Base-by-base conservation (phyloP, 2,888 invertebrate genomes). In the Amphipyra berbera region DNA sequence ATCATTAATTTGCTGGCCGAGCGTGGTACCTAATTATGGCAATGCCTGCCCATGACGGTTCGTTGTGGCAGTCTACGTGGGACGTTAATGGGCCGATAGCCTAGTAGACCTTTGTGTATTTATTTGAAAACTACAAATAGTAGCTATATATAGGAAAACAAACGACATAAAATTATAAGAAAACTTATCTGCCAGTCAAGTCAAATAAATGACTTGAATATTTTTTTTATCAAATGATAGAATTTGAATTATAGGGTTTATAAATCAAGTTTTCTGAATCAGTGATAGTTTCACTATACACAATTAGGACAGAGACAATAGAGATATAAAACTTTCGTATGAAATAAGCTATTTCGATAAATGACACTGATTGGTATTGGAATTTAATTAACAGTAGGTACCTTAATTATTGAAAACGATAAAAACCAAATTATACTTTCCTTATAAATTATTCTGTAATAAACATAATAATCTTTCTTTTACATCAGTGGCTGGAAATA, bases 1-100 rank as follows among this genome's bases (percentile, higher is more conserved):
- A 38, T 65, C 65, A 75, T 70, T 59, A 57, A 65, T 76, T 55
- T 42, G 13, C 42, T 35, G 61, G 52, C 52, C 40, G 45, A 47
- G 37, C 45, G 38, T 42, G 52, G 40, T 48, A 33, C 47, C 52
- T 65, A 52, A 58, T 58, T 58, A 53, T 58, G 57, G 64, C 37
- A 42, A 57, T 13, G 49, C 33, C 56, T 57, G 72, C 42, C 40
- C 40, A 52, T 52, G 68, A 65, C 44, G 37, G 47, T 47, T 71
- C 30, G 15, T 42, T 57, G 15, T 44, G 46, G 33, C 33, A 8
- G 9, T 15, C 42, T 42, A 47, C n/a, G 42, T 57, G 40, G 57
- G 57, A 47, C 27, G 27, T 40, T 71, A 40, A 45, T 57, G 41
- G 13, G 40, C 42, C 14, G 14, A 40, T 35, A 3, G 21, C 21